Evolutionary conservation across 2,113 vertebrate species (phyloP).

Genomic region (Dipodomys spectabilis): DNA sequence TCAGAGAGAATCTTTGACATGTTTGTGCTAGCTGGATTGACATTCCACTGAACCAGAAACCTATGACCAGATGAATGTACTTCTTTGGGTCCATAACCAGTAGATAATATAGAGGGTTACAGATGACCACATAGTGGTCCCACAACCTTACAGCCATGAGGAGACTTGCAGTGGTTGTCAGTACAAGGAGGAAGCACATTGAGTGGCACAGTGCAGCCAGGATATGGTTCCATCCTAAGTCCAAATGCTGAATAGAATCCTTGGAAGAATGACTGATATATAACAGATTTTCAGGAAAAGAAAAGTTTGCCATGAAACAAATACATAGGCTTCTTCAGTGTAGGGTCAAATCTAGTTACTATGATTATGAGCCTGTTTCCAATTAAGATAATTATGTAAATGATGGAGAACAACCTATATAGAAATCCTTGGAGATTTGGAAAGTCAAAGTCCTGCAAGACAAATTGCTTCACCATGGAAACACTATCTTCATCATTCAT

Average conservation of each 20-base stretch:
- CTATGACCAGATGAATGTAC: background rate
- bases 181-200: slow-evolving; percentile 43
- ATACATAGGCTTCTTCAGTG: slow-evolving; percentile 12
- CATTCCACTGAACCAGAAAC: background rate
- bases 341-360: background rate
- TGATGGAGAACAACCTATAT: background rate
- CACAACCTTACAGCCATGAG: background rate
- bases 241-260: slow-evolving; percentile 27
- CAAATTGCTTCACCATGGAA: background rate
- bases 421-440: background rate
- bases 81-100: background rate
- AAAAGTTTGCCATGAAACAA: slow-evolving; percentile 38
- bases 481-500: background rate
- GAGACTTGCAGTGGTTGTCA: background rate
- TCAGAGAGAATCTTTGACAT: slow-evolving; percentile 31
- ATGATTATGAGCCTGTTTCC: background rate
- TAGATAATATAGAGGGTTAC: too few relatives aligned
- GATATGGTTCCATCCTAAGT: slow-evolving; percentile 46
- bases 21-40: slow-evolving; percentile 38
- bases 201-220: background rate
- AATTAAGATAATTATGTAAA: background rate
- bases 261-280: slow-evolving; percentile 35
- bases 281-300: slow-evolving; percentile 13
- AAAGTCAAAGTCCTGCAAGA: background rate
- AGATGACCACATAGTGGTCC: background rate